phyloP scores from a whole-genome alignment of 2,797 vertebrate species.

The Microctenopoma lineatum region DNA sequence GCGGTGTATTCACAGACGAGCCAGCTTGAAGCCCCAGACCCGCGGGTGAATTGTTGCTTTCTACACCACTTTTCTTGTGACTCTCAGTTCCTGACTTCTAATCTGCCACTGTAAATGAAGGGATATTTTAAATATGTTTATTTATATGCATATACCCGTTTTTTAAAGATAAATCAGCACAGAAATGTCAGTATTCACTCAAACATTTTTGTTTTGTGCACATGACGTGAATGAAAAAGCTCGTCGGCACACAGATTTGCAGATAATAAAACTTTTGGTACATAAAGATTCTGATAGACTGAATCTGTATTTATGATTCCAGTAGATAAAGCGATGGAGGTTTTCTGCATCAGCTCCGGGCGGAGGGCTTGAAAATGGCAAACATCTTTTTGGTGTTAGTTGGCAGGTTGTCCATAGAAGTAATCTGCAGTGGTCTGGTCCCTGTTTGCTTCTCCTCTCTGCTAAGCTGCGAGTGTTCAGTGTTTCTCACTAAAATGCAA shows the following conservation, averaged over 20 bases:
- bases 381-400: conserved; percentile 12
- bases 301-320: not conserved
- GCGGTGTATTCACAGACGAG: conserved; percentile 45
- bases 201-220: no score
- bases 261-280: not conserved
- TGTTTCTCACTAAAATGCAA: no score
- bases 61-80: conserved; percentile 32
- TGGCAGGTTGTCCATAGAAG: conserved; percentile 5
- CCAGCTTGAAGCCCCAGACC: conserved; percentile 39
- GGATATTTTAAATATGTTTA: conserved; percentile 12
- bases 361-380: not conserved
- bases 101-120: conserved; percentile 20
- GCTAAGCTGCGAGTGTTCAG: not conserved
- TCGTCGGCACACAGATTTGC: not conserved
- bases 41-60: conserved; percentile 42
- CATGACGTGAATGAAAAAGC: no score
- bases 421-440: conserved; percentile 11
- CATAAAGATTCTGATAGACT: no score
- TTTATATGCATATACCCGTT: not conserved
- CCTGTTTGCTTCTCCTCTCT: not conserved
- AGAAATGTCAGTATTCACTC: not conserved
- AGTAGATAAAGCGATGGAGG: not conserved
- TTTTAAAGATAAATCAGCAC: not conserved
- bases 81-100: conserved; percentile 30
- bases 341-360: conserved; percentile 7